Evolutionary conservation across 2,113 vertebrate genomes (phyloP).

Genomic region (Phodopus roborovskii): DNA sequence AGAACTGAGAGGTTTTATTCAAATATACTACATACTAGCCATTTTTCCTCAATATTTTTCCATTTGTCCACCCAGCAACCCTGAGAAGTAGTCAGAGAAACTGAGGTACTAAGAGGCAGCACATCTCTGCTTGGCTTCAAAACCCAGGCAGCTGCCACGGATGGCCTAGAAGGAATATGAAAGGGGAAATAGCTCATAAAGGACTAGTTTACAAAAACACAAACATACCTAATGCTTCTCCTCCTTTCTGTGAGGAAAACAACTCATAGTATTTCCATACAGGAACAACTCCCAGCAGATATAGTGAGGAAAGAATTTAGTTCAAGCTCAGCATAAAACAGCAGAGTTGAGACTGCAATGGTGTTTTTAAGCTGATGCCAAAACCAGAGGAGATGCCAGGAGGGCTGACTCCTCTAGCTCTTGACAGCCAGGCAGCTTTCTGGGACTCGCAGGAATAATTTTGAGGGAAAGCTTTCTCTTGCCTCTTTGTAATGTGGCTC

Average conservation of each 20-base stretch:
- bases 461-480: constrained; percentile 56
- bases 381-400: neutral
- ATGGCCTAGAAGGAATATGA: neutral
- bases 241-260: constrained; percentile 51
- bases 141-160: neutral
- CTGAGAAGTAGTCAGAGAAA: neutral
- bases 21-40: rapidly evolving
- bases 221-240: neutral
- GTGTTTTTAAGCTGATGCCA: neutral
- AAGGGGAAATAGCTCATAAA: neutral
- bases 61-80: neutral
- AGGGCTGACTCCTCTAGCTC: neutral
- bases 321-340: constrained; percentile 44
- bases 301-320: constrained; percentile 18
- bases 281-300: constrained; percentile 44
- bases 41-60: neutral
- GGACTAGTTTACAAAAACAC: constrained; percentile 4
- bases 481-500: constrained; percentile 59
- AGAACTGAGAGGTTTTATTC: neutral
- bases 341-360: neutral
- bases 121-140: neutral
- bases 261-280: neutral
- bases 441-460: neutral
- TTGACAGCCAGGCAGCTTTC: neutral
- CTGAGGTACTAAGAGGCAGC: neutral